A percentile compares a stretch with the other conserved stretches of the same genome.
Conservation (phyloP, 2,888 invertebrate genomes). For the Chrysolina oricalcia region DNA sequence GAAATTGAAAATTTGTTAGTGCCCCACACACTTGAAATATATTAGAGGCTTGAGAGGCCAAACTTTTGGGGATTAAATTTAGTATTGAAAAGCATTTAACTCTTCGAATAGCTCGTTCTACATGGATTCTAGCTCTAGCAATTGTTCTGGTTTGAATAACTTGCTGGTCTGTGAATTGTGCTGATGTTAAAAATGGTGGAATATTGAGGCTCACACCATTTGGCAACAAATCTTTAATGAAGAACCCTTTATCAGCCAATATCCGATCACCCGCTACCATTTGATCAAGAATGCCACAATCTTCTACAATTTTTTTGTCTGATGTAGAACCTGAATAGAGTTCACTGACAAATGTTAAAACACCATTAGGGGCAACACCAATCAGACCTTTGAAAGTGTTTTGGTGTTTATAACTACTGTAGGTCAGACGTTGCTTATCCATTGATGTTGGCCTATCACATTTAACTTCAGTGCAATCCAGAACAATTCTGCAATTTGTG, state of each 20-base stretch:
- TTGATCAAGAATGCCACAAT: conserved; percentile 17
- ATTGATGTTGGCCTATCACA: background rate
- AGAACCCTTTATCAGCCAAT: conserved; percentile 26
- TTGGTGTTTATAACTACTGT: no score
- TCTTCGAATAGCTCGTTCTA: conserved; percentile 14
- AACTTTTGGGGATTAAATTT: conserved; percentile 1
- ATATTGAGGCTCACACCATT: conserved; percentile 29
- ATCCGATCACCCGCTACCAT: conserved; percentile 3
- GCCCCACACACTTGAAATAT: no score
- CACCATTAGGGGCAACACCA: no score
- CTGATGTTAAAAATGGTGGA: conserved; percentile 24
- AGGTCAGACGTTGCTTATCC: no score
- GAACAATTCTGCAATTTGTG: background rate
- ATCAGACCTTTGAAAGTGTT: background rate
- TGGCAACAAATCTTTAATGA: conserved; percentile 35
- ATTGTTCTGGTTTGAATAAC: background rate
- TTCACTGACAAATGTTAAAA: no score
- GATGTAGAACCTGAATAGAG: conserved; percentile 37
- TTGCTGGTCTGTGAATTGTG: conserved; percentile 18
- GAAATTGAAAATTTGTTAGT: no score
- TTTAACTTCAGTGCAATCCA: background rate
- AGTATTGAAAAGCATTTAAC: conserved; percentile 19
- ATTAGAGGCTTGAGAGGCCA: no score
- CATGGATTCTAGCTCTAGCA: conserved; percentile 22
- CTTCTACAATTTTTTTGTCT: conserved; percentile 35